These are phyloP conservation scores for Microctonus aethiopoides DNA, from an alignment of 2,888 invertebrate species.

Conservation along the genomic window DNA sequence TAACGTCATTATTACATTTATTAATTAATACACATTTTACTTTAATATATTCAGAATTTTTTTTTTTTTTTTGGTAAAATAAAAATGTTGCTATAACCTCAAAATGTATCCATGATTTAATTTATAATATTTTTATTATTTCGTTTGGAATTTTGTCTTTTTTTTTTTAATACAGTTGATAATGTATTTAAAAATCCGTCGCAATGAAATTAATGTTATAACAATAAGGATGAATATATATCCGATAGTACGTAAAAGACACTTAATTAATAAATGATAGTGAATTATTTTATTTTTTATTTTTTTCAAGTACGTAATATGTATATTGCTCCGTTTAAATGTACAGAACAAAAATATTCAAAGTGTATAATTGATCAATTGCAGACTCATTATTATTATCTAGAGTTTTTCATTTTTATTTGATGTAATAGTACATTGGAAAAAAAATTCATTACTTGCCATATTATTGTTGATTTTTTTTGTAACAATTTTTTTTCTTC, in stretches of 20 bases:
- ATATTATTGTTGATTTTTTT: too few species aligned
- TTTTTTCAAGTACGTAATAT: background rate
- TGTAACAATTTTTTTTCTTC: background rate
- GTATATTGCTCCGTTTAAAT: background rate
- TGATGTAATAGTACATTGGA: background rate
- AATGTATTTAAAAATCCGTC: background rate
- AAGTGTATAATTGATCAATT: slow-evolving; percentile 13
- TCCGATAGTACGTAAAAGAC: background rate
- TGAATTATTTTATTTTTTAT: background rate
- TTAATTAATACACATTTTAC: too few species aligned
- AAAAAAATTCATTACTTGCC: background rate
- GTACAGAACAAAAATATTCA: background rate
- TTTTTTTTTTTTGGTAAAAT: too few species aligned
- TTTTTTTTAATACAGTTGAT: background rate
- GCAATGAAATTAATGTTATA: background rate
- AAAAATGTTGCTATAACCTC: too few species aligned
- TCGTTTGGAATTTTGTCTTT: background rate
- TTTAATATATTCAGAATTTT: too few species aligned
- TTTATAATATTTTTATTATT: background rate
- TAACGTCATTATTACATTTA: too few species aligned
- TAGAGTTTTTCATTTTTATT: background rate
- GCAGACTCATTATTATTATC: background rate
- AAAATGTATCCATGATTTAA: background rate
- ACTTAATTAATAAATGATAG: background rate
- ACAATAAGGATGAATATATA: background rate